phyloP scores from a whole-genome alignment of 2,113 vertebrate genomes.

The Hucho hucho region DNA sequence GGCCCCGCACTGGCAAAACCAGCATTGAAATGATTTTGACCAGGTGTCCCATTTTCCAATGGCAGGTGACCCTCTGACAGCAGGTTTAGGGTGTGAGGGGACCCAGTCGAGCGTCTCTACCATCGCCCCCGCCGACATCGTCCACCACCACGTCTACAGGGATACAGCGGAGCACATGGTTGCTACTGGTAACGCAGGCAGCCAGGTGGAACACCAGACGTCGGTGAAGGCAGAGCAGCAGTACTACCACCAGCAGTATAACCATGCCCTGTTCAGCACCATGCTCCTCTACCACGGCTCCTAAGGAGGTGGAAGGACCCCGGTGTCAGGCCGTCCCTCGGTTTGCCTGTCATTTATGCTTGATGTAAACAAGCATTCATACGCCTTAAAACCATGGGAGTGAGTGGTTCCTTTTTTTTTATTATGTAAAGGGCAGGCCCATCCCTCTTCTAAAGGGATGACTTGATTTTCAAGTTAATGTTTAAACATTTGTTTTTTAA shows the following conservation, averaged over 20 bases:
- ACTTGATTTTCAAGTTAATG: neutral
- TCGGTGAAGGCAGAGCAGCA: conserved; percentile 82
- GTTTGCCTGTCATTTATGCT: conserved; percentile 9
- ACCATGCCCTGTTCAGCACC: conserved; percentile 79
- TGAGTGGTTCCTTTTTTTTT: conserved; percentile 21
- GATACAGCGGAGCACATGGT: conserved; percentile 84
- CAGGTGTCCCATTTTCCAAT: conserved; percentile 70
- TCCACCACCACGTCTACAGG: conserved; percentile 80
- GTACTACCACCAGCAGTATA: conserved; percentile 83
- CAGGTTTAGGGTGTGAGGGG: conserved; percentile 75
- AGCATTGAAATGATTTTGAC: conserved; percentile 20
- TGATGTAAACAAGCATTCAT: conserved; percentile 37
- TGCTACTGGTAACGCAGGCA: conserved; percentile 79
- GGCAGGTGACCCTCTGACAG: conserved; percentile 56
- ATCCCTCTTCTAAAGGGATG: neutral
- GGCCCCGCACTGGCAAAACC: neutral
- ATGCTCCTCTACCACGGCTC: conserved; percentile 89
- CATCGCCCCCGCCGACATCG: conserved; percentile 61
- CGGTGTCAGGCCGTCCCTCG: conserved; percentile 7
- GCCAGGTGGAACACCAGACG: conserved; percentile 85
- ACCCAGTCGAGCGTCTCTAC: conserved; percentile 75
- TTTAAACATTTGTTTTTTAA: neutral
- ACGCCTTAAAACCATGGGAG: conserved; percentile 55
- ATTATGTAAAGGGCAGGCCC: conserved; percentile 17
- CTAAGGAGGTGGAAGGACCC: conserved; percentile 61